Conservation (phyloP, 2,888 invertebrate genomes). For the Sisyra terminalis region DNA sequence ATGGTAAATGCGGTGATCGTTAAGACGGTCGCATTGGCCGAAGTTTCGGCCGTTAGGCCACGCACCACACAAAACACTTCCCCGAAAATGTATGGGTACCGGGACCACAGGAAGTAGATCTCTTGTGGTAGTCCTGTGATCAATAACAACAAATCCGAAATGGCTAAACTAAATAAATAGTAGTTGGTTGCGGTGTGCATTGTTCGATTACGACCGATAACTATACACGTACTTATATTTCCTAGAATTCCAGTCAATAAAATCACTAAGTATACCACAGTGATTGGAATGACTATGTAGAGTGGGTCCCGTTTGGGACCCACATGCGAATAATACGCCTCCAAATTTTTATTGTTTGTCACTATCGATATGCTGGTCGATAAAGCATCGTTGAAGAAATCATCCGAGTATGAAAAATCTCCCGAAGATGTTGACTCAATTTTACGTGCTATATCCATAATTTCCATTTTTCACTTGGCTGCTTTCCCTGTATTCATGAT, state of each 20-base stretch:
- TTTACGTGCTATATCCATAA: too few relatives aligned
- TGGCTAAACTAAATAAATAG: conserved; percentile 70
- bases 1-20: conserved; percentile 54
- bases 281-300: conserved; percentile 50
- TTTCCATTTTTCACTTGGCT: too few relatives aligned
- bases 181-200: conserved; percentile 73
- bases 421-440: too few relatives aligned
- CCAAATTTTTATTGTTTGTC: not conserved
- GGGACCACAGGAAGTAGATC: conserved; percentile 61
- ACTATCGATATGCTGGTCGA: too few relatives aligned
- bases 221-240: conserved; percentile 70
- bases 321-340: conserved; percentile 7
- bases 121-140: conserved; percentile 71
- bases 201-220: conserved; percentile 63
- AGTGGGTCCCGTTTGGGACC: conserved; percentile 28
- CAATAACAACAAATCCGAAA: conserved; percentile 65
- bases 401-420: too few relatives aligned
- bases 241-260: conserved; percentile 66
- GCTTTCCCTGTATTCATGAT: too few relatives aligned
- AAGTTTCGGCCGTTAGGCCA: conserved; percentile 64
- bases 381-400: too few relatives aligned
- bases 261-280: conserved; percentile 58
- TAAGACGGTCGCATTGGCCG: conserved; percentile 57
- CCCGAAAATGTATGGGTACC: conserved; percentile 64
- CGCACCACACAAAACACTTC: conserved; percentile 62